A percentile compares a stretch with the other conserved stretches of the same genome.
These are phyloP conservation scores for Albula goreensis DNA, from an alignment of 2,113 vertebrate genomes.

Conservation along the genomic window DNA sequence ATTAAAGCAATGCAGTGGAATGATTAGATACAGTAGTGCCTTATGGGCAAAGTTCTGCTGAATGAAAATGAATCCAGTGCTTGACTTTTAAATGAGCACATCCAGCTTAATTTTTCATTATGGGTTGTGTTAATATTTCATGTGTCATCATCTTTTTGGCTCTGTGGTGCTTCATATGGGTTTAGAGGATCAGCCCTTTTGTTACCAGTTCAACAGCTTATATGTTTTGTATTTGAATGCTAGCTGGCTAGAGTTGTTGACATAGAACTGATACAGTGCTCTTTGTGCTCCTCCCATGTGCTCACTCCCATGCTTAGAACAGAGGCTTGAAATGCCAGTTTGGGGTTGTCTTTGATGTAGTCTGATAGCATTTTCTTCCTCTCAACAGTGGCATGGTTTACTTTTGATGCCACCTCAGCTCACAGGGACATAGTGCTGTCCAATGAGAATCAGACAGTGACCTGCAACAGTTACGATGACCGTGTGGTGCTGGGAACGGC, in stretches of 20 bases:
- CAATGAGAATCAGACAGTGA: conserved; percentile 92
- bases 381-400: conserved; percentile 92
- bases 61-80: conserved; percentile 19
- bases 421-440: conserved; percentile 93
- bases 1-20: conserved; percentile 14
- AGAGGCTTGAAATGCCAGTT: background rate
- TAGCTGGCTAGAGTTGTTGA: background rate
- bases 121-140: background rate
- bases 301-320: background rate
- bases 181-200: conserved; percentile 11
- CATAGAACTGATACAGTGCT: background rate
- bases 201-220: background rate
- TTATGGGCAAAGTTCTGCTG: conserved; percentile 4
- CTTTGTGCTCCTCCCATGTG: background rate
- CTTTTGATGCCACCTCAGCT: conserved; percentile 89
- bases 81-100: conserved; percentile 30
- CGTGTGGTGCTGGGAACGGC: conserved; percentile 92
- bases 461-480: conserved; percentile 94
- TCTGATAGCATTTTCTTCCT: background rate
- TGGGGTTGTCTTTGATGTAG: background rate
- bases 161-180: background rate
- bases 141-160: background rate
- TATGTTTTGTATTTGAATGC: background rate
- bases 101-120: conserved; percentile 26
- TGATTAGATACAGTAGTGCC: background rate